Percentiles rank a stretch among this genome's conserved stretches.
These are phyloP conservation scores for Lasius platythorax DNA, from an alignment of 2,888 invertebrate species.

Conservation along the genomic window DNA sequence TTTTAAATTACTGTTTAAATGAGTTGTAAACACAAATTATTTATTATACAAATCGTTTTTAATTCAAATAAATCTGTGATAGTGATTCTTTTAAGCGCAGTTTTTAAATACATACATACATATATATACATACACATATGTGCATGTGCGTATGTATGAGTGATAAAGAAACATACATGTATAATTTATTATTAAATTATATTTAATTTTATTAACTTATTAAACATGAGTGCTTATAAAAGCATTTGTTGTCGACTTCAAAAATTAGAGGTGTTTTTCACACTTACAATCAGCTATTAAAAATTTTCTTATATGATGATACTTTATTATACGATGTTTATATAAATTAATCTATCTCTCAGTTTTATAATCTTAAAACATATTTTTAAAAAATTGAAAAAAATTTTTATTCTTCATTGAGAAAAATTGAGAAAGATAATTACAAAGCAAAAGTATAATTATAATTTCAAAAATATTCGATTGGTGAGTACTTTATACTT, in stretches of 20 bases:
- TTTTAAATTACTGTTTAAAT: not conserved
- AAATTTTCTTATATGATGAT: not conserved
- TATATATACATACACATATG: not conserved
- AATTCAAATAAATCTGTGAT: not conserved
- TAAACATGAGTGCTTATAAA: no score
- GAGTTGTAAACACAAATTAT: not conserved
- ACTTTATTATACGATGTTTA: not conserved
- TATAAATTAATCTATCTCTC: not conserved
- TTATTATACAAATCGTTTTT: not conserved
- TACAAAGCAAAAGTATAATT: not conserved
- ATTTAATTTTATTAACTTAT: not conserved
- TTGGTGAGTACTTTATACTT: not conserved
- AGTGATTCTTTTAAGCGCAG: not conserved
- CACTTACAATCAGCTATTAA: not conserved
- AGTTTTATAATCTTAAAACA: not conserved
- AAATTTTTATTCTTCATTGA: not conserved
- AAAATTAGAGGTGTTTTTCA: no score
- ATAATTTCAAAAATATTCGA: not conserved
- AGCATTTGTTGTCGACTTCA: no score
- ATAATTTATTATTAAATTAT: not conserved
- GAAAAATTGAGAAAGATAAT: not conserved
- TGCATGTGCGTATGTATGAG: no score
- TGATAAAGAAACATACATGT: no score
- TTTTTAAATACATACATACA: not conserved
- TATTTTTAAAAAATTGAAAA: not conserved